Conservation (phyloP, 64 coral and sea anemone species). For the Stylophora pistillata region DNA sequence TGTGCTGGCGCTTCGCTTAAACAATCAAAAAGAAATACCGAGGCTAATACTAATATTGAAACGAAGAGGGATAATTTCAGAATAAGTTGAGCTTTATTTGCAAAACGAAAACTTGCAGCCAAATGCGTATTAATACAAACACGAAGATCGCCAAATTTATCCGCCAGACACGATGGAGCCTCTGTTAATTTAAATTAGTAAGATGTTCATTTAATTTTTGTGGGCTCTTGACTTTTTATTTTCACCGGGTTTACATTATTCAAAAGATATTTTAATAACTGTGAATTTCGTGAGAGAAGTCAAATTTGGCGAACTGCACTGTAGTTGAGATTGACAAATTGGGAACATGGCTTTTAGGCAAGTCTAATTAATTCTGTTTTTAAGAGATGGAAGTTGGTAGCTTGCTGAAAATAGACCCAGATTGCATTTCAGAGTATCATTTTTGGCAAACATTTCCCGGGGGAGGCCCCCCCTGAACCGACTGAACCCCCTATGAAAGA, state of each 20-base stretch:
- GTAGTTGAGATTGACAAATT: conserved; percentile 6
- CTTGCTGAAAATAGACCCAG: no score
- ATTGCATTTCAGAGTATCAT: no score
- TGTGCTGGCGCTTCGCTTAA: no score
- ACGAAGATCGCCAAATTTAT: conserved; percentile 1
- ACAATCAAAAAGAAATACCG: no score
- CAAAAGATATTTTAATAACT: background rate
- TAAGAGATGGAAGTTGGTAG: no score
- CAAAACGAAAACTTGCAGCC: background rate
- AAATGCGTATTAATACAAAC: background rate
- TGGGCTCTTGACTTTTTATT: conserved; percentile 6
- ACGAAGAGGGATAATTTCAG: background rate
- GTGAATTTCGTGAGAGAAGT: background rate
- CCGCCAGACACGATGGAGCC: background rate
- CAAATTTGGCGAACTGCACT: background rate
- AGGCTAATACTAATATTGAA: no score
- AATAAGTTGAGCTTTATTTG: conserved; percentile 7
- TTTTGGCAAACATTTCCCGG: no score
- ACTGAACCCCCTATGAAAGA: no score
- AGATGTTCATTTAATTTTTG: background rate
- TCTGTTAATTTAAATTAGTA: background rate
- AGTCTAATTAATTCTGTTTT: background rate
- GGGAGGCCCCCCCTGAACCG: no score
- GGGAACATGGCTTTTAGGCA: background rate
- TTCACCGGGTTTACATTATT: conserved; percentile 6